Percentiles rank a stretch among this genome's conserved stretches.
These are phyloP conservation scores for Meteorus cinctellus DNA, from an alignment of 2,888 invertebrate genomes.

Conservation along the genomic window DNA sequence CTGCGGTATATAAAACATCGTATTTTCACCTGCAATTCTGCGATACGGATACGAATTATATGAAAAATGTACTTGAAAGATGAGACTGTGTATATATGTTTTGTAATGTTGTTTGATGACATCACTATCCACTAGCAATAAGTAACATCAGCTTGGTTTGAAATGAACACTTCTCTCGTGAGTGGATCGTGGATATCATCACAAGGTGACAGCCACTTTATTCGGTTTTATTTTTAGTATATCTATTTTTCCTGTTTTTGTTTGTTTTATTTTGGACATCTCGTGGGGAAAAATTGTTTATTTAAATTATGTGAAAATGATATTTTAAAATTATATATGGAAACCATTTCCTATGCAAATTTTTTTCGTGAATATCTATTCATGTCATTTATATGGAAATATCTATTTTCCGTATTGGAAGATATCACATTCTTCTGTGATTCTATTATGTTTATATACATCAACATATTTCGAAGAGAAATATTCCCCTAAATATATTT, in stretches of 20 bases:
- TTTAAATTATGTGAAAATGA: background rate
- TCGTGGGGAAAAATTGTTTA: background rate
- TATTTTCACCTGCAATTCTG: constrained; percentile 4
- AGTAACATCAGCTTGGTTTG: background rate
- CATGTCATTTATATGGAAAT: too few relatives aligned
- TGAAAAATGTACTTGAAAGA: background rate
- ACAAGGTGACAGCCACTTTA: constrained; percentile 10
- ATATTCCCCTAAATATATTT: too few relatives aligned
- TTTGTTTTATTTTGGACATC: background rate
- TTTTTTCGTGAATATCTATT: too few relatives aligned
- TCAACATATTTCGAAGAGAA: too few relatives aligned
- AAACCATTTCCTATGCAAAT: too few relatives aligned
- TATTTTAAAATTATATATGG: too few relatives aligned
- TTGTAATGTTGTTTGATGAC: background rate
- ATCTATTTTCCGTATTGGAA: too few relatives aligned
- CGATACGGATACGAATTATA: background rate
- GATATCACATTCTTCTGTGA: too few relatives aligned
- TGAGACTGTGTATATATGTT: background rate
- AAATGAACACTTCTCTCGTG: constrained; percentile 6
- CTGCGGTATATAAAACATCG: background rate
- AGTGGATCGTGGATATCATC: constrained; percentile 8
- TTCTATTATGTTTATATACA: too few relatives aligned
- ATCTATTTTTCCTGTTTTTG: background rate
- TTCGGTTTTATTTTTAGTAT: background rate
- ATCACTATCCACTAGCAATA: constrained; percentile 9